A percentile compares a stretch with the other conserved stretches of the same genome.
These are phyloP conservation scores for Plebejus argus DNA, from an alignment of 2,888 invertebrate genomes.

Conservation along the genomic window DNA sequence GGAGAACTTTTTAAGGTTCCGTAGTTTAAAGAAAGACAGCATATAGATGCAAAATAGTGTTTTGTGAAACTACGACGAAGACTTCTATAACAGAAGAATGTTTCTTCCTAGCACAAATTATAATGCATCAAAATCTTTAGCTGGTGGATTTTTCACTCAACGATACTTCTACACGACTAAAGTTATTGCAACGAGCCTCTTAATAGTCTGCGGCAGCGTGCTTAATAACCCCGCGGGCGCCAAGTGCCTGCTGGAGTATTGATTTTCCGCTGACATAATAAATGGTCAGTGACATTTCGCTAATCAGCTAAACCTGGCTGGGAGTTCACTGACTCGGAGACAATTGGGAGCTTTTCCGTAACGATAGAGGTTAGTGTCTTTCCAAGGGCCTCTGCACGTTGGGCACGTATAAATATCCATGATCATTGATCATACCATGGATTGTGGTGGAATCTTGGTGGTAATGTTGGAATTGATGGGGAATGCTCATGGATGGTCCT, in stretches of 20 bases:
- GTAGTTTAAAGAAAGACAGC: too few species aligned
- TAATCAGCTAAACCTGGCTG: background rate
- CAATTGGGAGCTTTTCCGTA: background rate
- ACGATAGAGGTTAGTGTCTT: background rate
- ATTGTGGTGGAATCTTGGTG: background rate
- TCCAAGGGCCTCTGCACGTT: background rate
- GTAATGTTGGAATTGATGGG: too few species aligned
- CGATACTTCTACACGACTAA: background rate
- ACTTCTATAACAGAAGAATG: too few species aligned
- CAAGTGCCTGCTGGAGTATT: slow-evolving; percentile 9
- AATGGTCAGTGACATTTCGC: slow-evolving; percentile 29
- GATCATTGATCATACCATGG: background rate
- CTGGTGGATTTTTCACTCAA: background rate
- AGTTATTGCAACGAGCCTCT: background rate
- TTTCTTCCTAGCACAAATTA: background rate
- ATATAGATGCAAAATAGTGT: too few species aligned
- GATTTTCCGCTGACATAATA: slow-evolving; percentile 31
- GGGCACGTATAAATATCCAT: background rate
- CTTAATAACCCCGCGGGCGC: background rate
- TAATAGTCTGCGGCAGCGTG: background rate
- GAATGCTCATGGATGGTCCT: too few species aligned
- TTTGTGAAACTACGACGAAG: too few species aligned
- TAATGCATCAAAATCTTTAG: background rate
- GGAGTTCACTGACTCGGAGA: slow-evolving; percentile 16
- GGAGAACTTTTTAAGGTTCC: too few species aligned